Percentiles rank a stretch among this genome's conserved stretches.
Evolutionary conservation across 2,888 invertebrate species (phyloP).

Genomic region (Oligia latruncula): DNA sequence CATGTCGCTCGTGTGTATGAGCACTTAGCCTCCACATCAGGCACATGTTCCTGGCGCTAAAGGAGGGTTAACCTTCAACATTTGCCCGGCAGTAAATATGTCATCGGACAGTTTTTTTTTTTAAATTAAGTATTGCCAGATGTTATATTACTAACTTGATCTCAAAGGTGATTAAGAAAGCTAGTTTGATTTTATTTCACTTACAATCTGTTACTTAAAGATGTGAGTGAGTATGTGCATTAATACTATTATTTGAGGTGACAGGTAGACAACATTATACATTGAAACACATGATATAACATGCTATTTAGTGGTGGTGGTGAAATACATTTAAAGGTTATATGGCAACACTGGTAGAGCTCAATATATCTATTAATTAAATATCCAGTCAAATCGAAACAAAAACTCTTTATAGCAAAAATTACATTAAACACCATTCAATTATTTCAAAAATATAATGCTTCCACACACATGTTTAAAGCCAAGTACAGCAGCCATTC

Average conservation of each 20-base stretch:
- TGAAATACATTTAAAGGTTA: constrained; percentile 62
- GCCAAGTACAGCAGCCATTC: background rate
- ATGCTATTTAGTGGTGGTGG: constrained; percentile 74
- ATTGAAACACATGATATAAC: constrained; percentile 68
- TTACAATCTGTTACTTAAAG: constrained; percentile 53
- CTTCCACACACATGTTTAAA: background rate
- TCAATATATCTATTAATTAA: background rate
- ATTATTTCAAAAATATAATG: background rate
- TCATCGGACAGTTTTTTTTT: background rate
- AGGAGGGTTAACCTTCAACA: background rate
- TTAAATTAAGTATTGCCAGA: background rate
- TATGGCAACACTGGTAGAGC: constrained; percentile 72
- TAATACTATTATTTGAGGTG: constrained; percentile 63
- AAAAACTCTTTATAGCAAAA: background rate
- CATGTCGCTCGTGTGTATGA: background rate
- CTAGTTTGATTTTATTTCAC: constrained; percentile 55
- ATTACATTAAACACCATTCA: background rate
- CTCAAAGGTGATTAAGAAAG: constrained; percentile 60
- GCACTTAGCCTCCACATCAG: background rate
- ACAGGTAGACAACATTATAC: constrained; percentile 65
- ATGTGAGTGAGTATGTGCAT: constrained; percentile 65
- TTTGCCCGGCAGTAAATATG: background rate
- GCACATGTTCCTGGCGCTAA: background rate
- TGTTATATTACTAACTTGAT: background rate
- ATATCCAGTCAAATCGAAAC: background rate